A percentile compares a stretch with the other conserved stretches of the same genome.
phyloP scores from a whole-genome alignment of 1,140 invertebrate species.

The Belonocnema kinseyi region DNA sequence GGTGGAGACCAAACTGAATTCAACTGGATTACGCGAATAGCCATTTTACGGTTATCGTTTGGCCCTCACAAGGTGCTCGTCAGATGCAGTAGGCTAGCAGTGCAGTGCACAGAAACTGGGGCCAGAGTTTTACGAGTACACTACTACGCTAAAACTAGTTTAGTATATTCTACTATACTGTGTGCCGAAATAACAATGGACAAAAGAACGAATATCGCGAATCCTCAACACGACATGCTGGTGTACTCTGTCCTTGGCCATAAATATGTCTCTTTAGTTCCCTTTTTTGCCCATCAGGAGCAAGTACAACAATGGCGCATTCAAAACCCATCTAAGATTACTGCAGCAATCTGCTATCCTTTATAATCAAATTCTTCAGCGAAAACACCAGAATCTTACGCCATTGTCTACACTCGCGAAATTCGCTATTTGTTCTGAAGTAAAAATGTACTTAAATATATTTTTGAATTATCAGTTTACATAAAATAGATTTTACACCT shows the following conservation, averaged over 20 bases:
- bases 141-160: background rate
- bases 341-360: background rate
- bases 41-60: constrained; percentile 17
- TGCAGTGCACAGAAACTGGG: no score
- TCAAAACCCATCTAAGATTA: background rate
- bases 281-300: background rate
- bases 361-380: background rate
- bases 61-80: background rate
- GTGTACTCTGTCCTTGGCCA: background rate
- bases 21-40: constrained; percentile 5
- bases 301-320: background rate
- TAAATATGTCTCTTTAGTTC: background rate
- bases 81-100: background rate
- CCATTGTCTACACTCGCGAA: background rate
- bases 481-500: no score
- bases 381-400: background rate
- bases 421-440: no score
- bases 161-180: background rate
- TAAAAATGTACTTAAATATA: no score
- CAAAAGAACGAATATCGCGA: background rate
- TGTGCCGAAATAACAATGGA: background rate
- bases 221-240: background rate
- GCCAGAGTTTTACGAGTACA: background rate
- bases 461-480: no score
- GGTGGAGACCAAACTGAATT: background rate